Conservation (phyloP, 2,113 vertebrate genomes). For the Brachirus orientalis region DNA sequence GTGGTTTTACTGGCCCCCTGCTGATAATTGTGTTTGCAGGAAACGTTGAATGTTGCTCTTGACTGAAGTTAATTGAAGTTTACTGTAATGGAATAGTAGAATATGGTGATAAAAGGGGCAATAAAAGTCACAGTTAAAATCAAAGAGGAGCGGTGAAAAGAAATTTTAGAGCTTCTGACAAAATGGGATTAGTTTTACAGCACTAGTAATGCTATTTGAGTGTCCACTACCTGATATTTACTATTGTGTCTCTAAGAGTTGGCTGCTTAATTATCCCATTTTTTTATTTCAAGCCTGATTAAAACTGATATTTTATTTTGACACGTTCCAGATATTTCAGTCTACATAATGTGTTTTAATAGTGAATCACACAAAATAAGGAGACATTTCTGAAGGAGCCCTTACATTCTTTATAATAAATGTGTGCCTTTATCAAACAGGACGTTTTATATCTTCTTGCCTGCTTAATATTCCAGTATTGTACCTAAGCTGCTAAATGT, state of each 20-base stretch:
- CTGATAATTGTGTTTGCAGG: constrained; percentile 32
- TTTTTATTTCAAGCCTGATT: background rate
- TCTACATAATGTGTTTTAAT: too few species aligned
- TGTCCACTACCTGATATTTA: constrained; percentile 29
- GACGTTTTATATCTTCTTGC: too few species aligned
- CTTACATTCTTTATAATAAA: too few species aligned
- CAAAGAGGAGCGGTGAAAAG: constrained; percentile 17
- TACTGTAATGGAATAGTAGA: constrained; percentile 46
- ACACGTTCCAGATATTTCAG: background rate
- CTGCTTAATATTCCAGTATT: too few species aligned
- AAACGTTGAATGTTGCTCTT: constrained; percentile 34
- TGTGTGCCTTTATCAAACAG: too few species aligned
- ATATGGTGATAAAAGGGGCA: constrained; percentile 48
- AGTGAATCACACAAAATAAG: too few species aligned
- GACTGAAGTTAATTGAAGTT: constrained; percentile 48
- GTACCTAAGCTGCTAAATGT: too few species aligned
- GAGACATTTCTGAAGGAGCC: too few species aligned
- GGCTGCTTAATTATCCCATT: background rate
- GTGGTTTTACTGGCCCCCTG: constrained; percentile 16
- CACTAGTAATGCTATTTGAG: constrained; percentile 26
- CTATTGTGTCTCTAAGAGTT: background rate
- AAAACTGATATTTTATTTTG: background rate
- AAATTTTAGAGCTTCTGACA: constrained; percentile 40
- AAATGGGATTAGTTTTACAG: constrained; percentile 43
- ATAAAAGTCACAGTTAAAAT: constrained; percentile 53